Base-by-base conservation (phyloP, 2,797 vertebrate genomes). In the Sebastes hubbsi region DNA sequence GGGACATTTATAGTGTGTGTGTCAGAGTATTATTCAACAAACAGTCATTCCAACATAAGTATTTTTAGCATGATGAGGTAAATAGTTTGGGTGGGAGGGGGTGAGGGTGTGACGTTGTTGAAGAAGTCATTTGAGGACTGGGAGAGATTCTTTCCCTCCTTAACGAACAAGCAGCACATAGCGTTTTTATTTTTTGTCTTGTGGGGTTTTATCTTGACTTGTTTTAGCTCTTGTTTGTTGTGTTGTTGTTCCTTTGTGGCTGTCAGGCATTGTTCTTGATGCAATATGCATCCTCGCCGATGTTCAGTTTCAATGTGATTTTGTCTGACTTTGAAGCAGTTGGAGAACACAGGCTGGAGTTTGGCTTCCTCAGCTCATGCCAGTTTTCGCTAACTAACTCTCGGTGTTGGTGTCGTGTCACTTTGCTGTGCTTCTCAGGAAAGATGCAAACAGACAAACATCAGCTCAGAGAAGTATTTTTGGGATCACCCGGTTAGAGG, bases 211-310 rank as follows among this genome's bases (percentile, higher is more conserved):
- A 74, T 78, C 76, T 61, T 12, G n/a, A 63, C 72, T 89, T 77
- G 72, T 81, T 84, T 83, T 72, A 80, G 77, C 66, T 75, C 61
- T 63, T 88, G 73, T 87, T 85, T 85, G 75, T 71, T 85, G 60
- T 54, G 38, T 58, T 87, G 58, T 58, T 66, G 60, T 70, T 86
- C 80, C 77, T 82, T 73, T 84, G 84, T 59, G 81, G 80, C 79
- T 82, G 80, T 75, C 85, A 82, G 63, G 52, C 65, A 42, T 76
- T 73, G 69, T 81, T 87, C 70, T 84, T 68, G 25, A 71, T 77
- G 60, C 61, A 34, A 34, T n/a, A 11, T 38, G 27, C 58, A 4
- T 87, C 84, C 82, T 68, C 36, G 12, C 74, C 77, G 63, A 36
- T 72, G 77, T 78, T 89, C 66, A 13, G 49, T 60, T 89, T 83